These are phyloP conservation scores for Lithobates pipiens DNA, from an alignment of 2,797 vertebrate genomes.

Conservation along the genomic window DNA sequence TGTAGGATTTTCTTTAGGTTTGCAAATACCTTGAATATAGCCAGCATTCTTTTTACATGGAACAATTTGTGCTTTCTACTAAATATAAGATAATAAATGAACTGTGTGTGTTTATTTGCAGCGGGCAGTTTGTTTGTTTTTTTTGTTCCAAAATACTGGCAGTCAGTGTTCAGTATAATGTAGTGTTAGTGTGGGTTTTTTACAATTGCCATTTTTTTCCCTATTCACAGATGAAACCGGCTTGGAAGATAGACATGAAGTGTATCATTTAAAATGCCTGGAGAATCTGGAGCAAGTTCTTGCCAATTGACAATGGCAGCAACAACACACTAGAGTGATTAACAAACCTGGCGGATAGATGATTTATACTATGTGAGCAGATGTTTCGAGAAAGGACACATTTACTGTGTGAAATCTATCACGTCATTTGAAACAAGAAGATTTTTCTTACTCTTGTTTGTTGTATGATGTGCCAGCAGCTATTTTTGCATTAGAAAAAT, in stretches of 20 bases:
- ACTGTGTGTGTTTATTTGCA: not conserved
- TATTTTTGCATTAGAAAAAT: not conserved
- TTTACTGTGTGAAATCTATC: not conserved
- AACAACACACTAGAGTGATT: not conserved
- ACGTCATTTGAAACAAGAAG: not conserved
- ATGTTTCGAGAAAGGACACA: conserved; percentile 1
- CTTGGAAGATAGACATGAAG: conserved; percentile 72
- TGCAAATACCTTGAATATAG: not conserved
- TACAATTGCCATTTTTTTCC: conserved; percentile 19
- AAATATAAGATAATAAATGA: not conserved
- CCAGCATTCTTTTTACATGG: not conserved
- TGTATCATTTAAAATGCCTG: conserved; percentile 89
- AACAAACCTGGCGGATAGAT: not conserved
- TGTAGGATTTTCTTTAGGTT: no score
- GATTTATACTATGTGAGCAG: not conserved
- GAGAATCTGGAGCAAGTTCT: conserved; percentile 86
- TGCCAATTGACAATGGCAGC: conserved; percentile 70
- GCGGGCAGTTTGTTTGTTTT: not conserved
- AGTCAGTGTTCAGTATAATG: not conserved
- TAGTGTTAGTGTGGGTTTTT: not conserved
- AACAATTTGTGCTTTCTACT: not conserved
- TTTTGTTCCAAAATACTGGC: not conserved
- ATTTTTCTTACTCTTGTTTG: not conserved
- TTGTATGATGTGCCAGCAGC: not conserved
- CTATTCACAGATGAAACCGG: conserved; percentile 74